Base-by-base conservation (phyloP, 2,888 invertebrate species). In the Xanthia icteritia region DNA sequence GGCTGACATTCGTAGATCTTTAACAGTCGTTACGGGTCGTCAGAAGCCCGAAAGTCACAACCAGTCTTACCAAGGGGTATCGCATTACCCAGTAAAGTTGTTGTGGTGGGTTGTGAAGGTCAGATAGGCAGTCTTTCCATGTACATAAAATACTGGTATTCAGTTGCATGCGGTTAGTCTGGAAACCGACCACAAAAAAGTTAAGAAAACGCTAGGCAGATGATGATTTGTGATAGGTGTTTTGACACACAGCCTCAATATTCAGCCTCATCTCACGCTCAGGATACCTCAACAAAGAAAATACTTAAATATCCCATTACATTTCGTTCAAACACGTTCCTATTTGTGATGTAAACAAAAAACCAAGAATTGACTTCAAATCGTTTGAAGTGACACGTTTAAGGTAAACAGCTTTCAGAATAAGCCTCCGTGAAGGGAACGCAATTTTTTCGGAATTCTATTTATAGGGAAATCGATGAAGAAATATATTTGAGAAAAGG, bases 331-430 rank as follows among this genome's bases (percentile, higher is more conserved):
- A 70, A 66, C 58, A 58, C 39, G n/a, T 60, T 45, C 36, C 17
- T 70, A 73, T 82, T 71, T 83, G 39, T 54, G 48, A 70, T 60
- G 69, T 70, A 71, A 82, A 82, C 73, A 82, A 70, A 67, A 39
- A 51, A 48, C 31, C 66, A 63, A 67, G 45, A 73, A 68, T 73
- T 73, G 73, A 39, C 45, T 60, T 64, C 58, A 66, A 74, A 73
- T 42, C 73, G 61, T 77, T 82, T 73, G 77, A 82, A 45, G 70
- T 71, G 54, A 78, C 78, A 71, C 36, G 27, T 73, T 77, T 31
- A 51, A 82, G 42, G 73, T 82, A 77, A 82, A 78, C 45, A 73
- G 42, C 61, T 36, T 81, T 67, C 36, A 66, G 42, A 67, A 72
- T 66, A 65, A 69, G 58, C 45, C 13, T 58, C 31, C 5, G 4